phyloP scores from a whole-genome alignment of 2,888 invertebrate species.

The Cerceris ruficornis region DNA sequence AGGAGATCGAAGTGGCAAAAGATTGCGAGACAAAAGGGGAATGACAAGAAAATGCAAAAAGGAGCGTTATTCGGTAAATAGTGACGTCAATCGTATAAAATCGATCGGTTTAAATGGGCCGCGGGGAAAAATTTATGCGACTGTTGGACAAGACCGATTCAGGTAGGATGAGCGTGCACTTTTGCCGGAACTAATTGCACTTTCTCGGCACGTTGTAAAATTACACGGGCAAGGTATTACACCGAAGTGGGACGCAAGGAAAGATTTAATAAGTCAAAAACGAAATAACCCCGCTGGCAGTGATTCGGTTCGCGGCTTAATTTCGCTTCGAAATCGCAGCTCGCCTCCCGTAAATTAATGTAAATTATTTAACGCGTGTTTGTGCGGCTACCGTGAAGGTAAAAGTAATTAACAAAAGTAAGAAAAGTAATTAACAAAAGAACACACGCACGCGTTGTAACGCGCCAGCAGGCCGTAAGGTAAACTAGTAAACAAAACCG shows the following conservation, averaged over 20 bases:
- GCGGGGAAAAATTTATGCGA: neutral
- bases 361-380: slow-evolving; percentile 7
- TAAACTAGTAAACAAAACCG: slow-evolving; percentile 55
- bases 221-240: neutral
- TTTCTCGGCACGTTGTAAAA: neutral
- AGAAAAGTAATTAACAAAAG: slow-evolving; percentile 50
- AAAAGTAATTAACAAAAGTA: slow-evolving; percentile 45
- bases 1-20: neutral
- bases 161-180: neutral
- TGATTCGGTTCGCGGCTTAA: neutral
- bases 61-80: neutral
- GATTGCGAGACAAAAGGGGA: neutral
- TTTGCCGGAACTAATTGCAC: neutral
- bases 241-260: neutral
- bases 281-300: no score
- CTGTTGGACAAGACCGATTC: slow-evolving; percentile 2
- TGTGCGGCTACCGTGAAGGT: neutral
- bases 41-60: neutral
- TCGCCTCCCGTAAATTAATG: neutral
- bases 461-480: slow-evolving; percentile 35
- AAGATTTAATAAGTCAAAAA: no score
- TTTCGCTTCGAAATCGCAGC: neutral
- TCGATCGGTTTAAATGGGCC: neutral
- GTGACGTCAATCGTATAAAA: slow-evolving; percentile 2
- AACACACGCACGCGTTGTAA: slow-evolving; percentile 45